phyloP scores from a whole-genome alignment of 1,140 invertebrate species.

The Heliconius eleuchia region DNA sequence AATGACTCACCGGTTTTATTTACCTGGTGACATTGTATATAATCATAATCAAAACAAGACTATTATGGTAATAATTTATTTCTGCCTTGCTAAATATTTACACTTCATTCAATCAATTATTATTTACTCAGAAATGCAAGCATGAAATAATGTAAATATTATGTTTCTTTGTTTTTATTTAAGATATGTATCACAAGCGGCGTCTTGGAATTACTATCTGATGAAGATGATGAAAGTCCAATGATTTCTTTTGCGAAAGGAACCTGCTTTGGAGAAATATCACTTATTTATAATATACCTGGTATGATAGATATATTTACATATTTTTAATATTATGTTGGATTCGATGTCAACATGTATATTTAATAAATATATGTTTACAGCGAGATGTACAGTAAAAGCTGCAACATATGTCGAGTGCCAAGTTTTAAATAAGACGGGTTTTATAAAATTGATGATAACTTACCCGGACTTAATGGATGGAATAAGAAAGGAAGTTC shows the following conservation, averaged over 20 bases:
- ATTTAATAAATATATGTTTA: slow-evolving; percentile 42
- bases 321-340: not conserved
- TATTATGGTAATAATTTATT: slow-evolving; percentile 66
- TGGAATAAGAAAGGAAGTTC: slow-evolving; percentile 56
- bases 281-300: slow-evolving; percentile 69
- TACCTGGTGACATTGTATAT: slow-evolving; percentile 75
- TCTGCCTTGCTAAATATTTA: slow-evolving; percentile 44
- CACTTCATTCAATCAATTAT: slow-evolving; percentile 31
- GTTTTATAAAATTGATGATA: slow-evolving; percentile 73
- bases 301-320: slow-evolving; percentile 41
- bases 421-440: slow-evolving; percentile 70
- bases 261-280: slow-evolving; percentile 75
- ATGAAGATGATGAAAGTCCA: slow-evolving; percentile 79
- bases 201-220: slow-evolving; percentile 74
- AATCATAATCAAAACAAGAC: slow-evolving; percentile 75
- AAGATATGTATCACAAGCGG: slow-evolving; percentile 74
- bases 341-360: not conserved
- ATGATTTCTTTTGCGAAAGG: slow-evolving; percentile 79
- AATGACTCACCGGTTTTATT: slow-evolving; percentile 75
- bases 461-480: slow-evolving; percentile 67
- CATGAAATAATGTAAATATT: slow-evolving; percentile 24
- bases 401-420: slow-evolving; percentile 77
- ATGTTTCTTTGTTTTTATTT: slow-evolving; percentile 30
- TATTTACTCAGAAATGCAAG: slow-evolving; percentile 20
- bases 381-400: slow-evolving; percentile 75